phyloP scores from a whole-genome alignment of 2,797 vertebrate genomes.

The Varecia variegata region DNA sequence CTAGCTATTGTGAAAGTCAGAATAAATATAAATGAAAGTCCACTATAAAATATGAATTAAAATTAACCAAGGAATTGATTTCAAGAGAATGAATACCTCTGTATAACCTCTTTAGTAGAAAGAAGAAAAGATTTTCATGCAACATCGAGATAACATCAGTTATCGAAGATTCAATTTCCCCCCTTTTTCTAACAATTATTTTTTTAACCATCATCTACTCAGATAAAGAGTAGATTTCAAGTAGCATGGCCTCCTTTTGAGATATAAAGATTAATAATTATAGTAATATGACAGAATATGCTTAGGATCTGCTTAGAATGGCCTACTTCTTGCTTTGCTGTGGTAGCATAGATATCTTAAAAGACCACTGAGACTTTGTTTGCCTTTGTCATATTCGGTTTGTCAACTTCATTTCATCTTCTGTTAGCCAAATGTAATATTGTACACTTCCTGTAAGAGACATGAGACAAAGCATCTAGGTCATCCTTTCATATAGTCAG shows the following conservation, averaged over 20 bases:
- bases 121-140: not conserved
- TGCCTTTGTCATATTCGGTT: constrained; percentile 19
- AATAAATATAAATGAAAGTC: not conserved
- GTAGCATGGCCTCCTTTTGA: not conserved
- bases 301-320: not conserved
- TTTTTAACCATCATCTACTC: not conserved
- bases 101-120: not conserved
- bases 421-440: constrained; percentile 14
- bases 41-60: not conserved
- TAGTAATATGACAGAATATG: not conserved
- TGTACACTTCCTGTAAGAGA: not conserved
- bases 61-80: not conserved
- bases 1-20: not conserved
- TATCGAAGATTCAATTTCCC: not conserved
- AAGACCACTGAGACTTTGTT: not conserved
- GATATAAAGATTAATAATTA: not conserved
- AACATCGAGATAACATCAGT: not conserved
- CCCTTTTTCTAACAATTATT: not conserved
- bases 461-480: not conserved
- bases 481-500: not conserved
- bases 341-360: not conserved
- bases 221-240: constrained; percentile 19
- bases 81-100: not conserved
- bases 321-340: not conserved
- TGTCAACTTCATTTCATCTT: constrained; percentile 34